Conservation (phyloP, 2,113 vertebrate genomes). For the Antennarius striatus region DNA sequence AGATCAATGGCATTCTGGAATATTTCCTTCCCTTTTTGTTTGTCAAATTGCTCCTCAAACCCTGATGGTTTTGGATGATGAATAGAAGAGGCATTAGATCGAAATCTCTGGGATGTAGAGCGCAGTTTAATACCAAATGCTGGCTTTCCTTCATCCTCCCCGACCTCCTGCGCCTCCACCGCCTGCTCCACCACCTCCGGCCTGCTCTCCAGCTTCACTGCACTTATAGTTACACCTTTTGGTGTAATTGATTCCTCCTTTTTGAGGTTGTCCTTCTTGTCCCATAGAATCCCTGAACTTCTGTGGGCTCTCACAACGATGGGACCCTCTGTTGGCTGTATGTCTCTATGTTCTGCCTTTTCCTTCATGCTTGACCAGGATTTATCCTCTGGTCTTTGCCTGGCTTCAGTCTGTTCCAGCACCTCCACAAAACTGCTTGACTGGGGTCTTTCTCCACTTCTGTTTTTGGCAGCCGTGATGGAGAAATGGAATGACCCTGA, state of each 20-base stretch:
- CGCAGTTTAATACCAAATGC: constrained; percentile 90
- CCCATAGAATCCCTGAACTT: constrained; percentile 22
- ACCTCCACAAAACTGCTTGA: constrained; percentile 75
- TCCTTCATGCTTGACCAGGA: constrained; percentile 53
- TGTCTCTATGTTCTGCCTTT: constrained; percentile 50
- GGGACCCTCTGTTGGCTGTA: constrained; percentile 20
- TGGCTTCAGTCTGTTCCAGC: constrained; percentile 62
- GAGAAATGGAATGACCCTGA: constrained; percentile 78
- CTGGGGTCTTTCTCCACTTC: constrained; percentile 74
- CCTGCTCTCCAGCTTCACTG: constrained; percentile 17
- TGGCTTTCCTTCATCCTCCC: constrained; percentile 69
- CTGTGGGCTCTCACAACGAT: constrained; percentile 25
- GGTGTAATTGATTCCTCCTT: constrained; percentile 30
- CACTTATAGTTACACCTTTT: neutral
- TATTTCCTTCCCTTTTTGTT: constrained; percentile 29
- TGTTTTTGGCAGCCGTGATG: constrained; percentile 71
- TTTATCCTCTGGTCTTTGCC: constrained; percentile 53
- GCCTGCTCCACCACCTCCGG: constrained; percentile 44
- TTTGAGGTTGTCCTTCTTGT: constrained; percentile 41
- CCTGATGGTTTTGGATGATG: constrained; percentile 62
- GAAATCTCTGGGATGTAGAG: constrained; percentile 83
- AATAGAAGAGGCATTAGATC: constrained; percentile 57
- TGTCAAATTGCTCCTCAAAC: constrained; percentile 68
- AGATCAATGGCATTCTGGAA: neutral
- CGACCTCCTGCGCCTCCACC: constrained; percentile 38